phyloP scores from a whole-genome alignment of 2,113 vertebrate genomes.

The Gavialis gangeticus region DNA sequence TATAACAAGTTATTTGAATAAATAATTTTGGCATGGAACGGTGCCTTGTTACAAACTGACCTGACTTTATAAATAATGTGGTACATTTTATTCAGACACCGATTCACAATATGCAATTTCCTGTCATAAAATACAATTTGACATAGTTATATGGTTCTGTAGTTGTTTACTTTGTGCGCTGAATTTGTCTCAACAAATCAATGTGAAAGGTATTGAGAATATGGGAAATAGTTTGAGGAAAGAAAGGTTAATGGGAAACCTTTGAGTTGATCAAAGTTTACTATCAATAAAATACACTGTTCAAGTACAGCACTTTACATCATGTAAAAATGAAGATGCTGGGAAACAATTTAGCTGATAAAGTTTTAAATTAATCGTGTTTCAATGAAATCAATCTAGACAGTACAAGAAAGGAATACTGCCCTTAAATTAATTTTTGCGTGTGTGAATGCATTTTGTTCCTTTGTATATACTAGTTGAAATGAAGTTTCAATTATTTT shows the following conservation, averaged over 20 bases:
- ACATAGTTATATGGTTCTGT: not conserved
- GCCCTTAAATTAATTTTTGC: not conserved
- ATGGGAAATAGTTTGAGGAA: not conserved
- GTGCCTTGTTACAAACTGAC: slow-evolving; percentile 58
- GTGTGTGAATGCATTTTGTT: not conserved
- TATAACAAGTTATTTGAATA: slow-evolving; percentile 53
- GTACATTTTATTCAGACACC: slow-evolving; percentile 48
- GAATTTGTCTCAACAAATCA: not conserved
- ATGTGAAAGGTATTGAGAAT: not conserved
- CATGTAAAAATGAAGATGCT: not conserved
- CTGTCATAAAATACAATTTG: slow-evolving; percentile 38
- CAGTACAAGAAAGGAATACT: not conserved
- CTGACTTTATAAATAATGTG: slow-evolving; percentile 24
- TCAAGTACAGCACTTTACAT: not conserved
- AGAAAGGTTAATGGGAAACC: not conserved
- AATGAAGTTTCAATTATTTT: not conserved
- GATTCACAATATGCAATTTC: slow-evolving; percentile 15
- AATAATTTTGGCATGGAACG: slow-evolving; percentile 37
- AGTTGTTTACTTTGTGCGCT: not conserved
- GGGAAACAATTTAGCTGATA: not conserved
- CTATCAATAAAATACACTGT: not conserved
- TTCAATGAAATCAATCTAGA: not conserved
- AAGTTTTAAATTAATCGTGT: not conserved
- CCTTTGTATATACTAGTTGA: not conserved
- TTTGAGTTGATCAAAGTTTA: not conserved